Base-by-base conservation (phyloP, 1,140 invertebrate genomes). In the Heliothis subflexa region DNA sequence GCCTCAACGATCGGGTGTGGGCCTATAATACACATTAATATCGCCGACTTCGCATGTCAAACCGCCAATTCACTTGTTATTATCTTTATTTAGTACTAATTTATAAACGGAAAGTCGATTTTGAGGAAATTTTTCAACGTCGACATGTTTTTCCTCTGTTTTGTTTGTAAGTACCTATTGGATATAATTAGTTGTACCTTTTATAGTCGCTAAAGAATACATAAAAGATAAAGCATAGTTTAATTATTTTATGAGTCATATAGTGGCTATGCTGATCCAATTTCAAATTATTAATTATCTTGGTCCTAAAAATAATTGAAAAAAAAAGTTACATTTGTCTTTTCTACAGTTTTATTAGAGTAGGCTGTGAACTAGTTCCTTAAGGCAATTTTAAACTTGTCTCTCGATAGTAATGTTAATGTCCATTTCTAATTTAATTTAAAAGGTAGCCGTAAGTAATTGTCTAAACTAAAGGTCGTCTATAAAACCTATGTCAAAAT, bases 21-120 rank as follows among this genome's bases (percentile, higher is more conserved):
- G 66, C 83, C 91, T 91, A 92, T 93, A 93, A 93, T 92, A 93
- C 86, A 91, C 91, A 93, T 94, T 89, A 91, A 93, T 94, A 89
- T 89, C 64, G 83, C 79, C 84, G 86, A 89, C 88, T 91, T 86
- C 88, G 81, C 90, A 89, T 93, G 93, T 92, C 93, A 93, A 93
- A 91, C 89, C 85, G 72, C 79, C 90, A 89, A 91, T 93, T 89
- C 83, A 68, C 85, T 82, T 88, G 84, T 86, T 85, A 93, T 94
- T 94, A 93, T 92, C 91, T 92, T 93, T 91, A 94, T 94, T 92
- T 91, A 89, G 86, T 80, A 78, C 87, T 92, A 91, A 90, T 90
- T 91, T 91, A 88, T 89, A 84, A 86, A 85, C 64, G 80, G 81
- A 83, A 78, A 62, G 50, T 49, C 49, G 78, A 52, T 70, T 50